A percentile compares a stretch with the other conserved stretches of the same genome.
phyloP scores from a whole-genome alignment of 2,113 vertebrate species.

The Odocoileus hemionus region DNA sequence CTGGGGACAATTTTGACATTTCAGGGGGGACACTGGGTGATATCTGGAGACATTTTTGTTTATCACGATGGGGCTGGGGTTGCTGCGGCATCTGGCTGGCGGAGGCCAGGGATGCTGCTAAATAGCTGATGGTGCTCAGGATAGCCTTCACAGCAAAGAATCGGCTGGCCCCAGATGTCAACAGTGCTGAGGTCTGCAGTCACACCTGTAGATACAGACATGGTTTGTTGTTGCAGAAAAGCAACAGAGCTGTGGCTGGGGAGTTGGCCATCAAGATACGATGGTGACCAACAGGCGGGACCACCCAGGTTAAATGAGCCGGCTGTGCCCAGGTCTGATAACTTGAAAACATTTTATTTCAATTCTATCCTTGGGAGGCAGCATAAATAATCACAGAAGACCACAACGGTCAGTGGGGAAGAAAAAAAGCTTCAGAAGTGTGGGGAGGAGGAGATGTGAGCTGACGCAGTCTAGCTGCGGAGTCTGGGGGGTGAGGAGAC shows the following conservation, averaged over 20 bases:
- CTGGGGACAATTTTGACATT: neutral
- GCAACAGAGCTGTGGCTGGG: neutral
- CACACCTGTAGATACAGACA: neutral
- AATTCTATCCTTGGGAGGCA: slow-evolving; percentile 73
- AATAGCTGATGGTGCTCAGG: neutral
- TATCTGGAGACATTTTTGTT: neutral
- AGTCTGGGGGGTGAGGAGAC: neutral
- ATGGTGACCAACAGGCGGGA: neutral
- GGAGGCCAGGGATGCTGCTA: neutral
- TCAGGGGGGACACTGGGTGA: no score
- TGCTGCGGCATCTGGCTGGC: neutral
- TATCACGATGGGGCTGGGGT: neutral
- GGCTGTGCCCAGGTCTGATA: neutral
- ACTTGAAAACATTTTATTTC: slow-evolving; percentile 82
- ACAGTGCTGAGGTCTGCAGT: neutral
- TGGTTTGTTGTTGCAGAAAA: neutral
- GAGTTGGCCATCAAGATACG: neutral
- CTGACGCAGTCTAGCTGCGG: neutral
- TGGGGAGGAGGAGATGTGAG: neutral
- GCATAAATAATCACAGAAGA: slow-evolving; percentile 81
- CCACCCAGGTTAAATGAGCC: neutral
- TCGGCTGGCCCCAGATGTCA: neutral
- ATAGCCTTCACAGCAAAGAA: neutral
- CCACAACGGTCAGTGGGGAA: slow-evolving; percentile 56
- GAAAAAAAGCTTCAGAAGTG: slow-evolving; percentile 30